These are phyloP conservation scores for Hyppa rectilinea DNA, from an alignment of 2,888 invertebrate genomes.

Conservation along the genomic window DNA sequence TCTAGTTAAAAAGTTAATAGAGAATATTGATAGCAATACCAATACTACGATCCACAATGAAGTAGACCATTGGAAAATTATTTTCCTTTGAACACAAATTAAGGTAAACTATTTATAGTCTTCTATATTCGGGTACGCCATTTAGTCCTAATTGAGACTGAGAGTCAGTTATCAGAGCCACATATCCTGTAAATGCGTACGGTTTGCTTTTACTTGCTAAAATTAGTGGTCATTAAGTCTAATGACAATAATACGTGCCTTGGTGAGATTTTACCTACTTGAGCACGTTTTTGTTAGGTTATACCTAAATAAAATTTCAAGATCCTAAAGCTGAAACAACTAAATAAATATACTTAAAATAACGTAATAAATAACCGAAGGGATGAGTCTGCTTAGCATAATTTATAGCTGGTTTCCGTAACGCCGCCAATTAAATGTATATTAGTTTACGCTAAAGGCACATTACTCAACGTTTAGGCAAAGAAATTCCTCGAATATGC, in stretches of 20 bases:
- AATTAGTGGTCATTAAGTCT: neutral
- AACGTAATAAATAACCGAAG: slow-evolving; percentile 48
- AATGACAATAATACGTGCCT: neutral
- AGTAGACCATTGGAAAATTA: neutral
- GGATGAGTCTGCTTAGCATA: slow-evolving; percentile 45
- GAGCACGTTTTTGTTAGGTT: neutral
- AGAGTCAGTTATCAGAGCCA: neutral
- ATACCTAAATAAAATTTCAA: neutral
- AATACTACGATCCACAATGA: neutral
- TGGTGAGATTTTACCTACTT: neutral
- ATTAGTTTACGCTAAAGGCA: slow-evolving; percentile 68
- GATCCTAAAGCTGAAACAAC: neutral
- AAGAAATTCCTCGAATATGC: slow-evolving; percentile 69
- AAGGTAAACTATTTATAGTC: slow-evolving; percentile 1
- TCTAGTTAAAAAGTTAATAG: neutral
- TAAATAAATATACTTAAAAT: slow-evolving; percentile 10
- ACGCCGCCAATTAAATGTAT: slow-evolving; percentile 71
- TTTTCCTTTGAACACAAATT: neutral
- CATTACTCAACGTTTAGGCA: slow-evolving; percentile 70
- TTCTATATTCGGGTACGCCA: neutral
- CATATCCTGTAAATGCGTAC: neutral
- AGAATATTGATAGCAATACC: neutral
- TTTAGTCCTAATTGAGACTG: neutral
- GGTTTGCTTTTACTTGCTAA: neutral
- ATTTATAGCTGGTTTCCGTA: slow-evolving; percentile 64